phyloP scores from a whole-genome alignment of 2,888 invertebrate genomes.

The Melinaea menophilus region DNA sequence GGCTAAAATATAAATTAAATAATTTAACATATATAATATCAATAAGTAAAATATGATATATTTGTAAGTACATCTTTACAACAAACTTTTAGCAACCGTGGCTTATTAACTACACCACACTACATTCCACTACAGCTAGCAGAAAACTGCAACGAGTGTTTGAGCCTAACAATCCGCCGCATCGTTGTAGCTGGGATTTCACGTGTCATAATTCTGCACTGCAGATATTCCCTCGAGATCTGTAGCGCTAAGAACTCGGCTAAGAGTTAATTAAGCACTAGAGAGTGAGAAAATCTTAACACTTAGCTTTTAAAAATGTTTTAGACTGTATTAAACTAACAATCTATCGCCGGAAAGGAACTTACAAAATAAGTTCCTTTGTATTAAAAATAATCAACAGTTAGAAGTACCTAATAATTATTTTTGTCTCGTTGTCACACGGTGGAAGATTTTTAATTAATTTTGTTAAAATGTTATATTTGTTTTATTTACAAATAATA shows the following conservation, averaged over 20 bases:
- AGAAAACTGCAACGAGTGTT: background rate
- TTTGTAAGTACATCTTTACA: background rate
- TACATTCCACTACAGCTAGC: background rate
- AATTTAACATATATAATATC: background rate
- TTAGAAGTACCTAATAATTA: too few relatives aligned
- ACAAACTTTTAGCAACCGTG: background rate
- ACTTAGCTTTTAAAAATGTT: slow-evolving; percentile 19
- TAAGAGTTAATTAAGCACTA: slow-evolving; percentile 31
- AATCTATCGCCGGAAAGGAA: background rate
- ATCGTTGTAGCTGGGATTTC: slow-evolving; percentile 9
- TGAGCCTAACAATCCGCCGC: background rate
- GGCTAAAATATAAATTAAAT: too few relatives aligned
- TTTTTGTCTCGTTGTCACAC: too few relatives aligned
- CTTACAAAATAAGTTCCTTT: too few relatives aligned
- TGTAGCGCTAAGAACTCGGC: slow-evolving; percentile 22
- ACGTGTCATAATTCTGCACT: slow-evolving; percentile 27
- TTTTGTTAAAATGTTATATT: background rate
- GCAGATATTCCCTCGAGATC: slow-evolving; percentile 27
- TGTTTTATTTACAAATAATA: too few relatives aligned
- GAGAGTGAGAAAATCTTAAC: slow-evolving; percentile 23
- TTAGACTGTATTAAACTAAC: slow-evolving; percentile 3
- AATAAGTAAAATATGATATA: background rate
- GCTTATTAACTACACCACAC: background rate
- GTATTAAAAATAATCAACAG: too few relatives aligned
- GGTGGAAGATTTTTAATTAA: too few relatives aligned